Base-by-base conservation (phyloP, 2,113 vertebrate species). In the Serinus canaria region DNA sequence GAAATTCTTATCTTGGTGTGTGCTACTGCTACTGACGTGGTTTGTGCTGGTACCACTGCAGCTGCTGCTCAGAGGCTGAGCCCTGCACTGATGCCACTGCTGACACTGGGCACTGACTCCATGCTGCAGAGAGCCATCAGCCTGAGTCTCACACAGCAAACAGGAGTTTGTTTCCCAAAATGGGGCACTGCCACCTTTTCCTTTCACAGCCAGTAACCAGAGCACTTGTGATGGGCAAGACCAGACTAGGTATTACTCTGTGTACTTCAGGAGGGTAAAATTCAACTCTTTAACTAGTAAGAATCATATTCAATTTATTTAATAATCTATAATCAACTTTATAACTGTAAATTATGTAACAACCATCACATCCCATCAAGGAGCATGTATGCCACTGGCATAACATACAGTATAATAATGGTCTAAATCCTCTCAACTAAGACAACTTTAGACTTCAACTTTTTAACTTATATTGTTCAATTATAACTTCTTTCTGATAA, bases 111-210 rank as follows among this genome's bases (percentile, higher is more conserved):
- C 41, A 18, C 19, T 47, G 11, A 2, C 46, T 22, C 7, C 18
- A 0, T 0, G 1, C 10, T 2, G 11, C 72, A 13, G 44, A 8
- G 44, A 46, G 18, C 5, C 27, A 12, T 0, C n/a, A 28, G 35
- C 47, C 39, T 2, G 0, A 0, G 4, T 2, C 10, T 31, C 1
- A 4, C 21, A 14, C 31, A 25, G 44, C 24, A 7, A 17, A 11
- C 20, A 3, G 15, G 27, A 66, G 15, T 1, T 19, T 5, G 7
- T 4, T 15, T 13, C 64, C 83, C 75, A 4, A 28, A 52, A 35
- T 1, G 0, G 18, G 76, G 22, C 62, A 5, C 22, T 18, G 14
- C 59, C 10, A 1, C 28, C 23, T 30, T 33, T 8, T 18, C 13
- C 31, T 27, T 66, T 28, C 13, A 8, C 46, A 46, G 47, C n/a